These are phyloP conservation scores for Myioborus miniatus DNA, from an alignment of 2,797 vertebrate species.

Conservation along the genomic window DNA sequence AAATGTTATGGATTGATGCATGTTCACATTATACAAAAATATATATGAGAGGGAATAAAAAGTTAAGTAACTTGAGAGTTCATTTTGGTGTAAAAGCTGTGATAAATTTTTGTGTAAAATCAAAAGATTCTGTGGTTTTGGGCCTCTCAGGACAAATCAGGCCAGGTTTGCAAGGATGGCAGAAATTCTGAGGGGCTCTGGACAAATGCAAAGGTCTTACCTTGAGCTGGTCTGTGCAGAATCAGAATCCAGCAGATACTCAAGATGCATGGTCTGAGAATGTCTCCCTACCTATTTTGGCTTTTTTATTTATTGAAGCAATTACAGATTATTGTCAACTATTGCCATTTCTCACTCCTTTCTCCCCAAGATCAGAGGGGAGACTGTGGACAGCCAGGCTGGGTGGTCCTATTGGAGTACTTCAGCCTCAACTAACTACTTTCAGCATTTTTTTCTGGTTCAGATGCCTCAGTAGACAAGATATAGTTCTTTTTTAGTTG, in stretches of 20 bases:
- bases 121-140: not conserved
- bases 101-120: not conserved
- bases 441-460: not conserved
- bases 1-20: not conserved
- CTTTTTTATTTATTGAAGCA: not conserved
- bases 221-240: not conserved
- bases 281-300: not conserved
- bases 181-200: not conserved
- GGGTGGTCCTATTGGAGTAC: not conserved
- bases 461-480: not conserved
- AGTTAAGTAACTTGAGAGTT: not conserved
- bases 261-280: not conserved
- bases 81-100: not conserved
- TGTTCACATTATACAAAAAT: not conserved
- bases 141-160: not conserved
- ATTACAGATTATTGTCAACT: not conserved
- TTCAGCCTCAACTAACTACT: not conserved
- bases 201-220: not conserved
- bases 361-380: not conserved
- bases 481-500: not conserved
- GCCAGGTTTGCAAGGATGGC: not conserved
- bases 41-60: not conserved
- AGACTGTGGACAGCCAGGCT: not conserved
- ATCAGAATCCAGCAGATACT: not conserved
- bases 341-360: not conserved